Percentiles rank a stretch among this genome's conserved stretches.
phyloP scores from a whole-genome alignment of 2,797 vertebrate species.

The Peromyscus melanophrys region DNA sequence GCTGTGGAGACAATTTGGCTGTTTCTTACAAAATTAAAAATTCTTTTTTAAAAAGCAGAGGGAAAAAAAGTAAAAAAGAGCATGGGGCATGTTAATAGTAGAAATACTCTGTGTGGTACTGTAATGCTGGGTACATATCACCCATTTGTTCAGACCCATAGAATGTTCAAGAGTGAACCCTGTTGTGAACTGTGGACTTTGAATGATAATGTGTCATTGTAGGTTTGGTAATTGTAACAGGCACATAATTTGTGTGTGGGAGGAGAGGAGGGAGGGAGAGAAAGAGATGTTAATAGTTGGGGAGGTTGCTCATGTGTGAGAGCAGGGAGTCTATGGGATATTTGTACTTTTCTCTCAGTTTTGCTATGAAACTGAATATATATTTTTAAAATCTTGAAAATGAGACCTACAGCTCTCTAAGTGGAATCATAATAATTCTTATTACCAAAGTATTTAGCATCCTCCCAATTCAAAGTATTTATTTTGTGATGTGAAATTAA shows the following conservation, averaged over 20 bases:
- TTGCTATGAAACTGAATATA: not conserved
- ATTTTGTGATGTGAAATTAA: not conserved
- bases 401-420: not conserved
- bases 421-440: not conserved
- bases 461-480: not conserved
- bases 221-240: not conserved
- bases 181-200: not conserved
- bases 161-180: not conserved
- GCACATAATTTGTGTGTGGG: not conserved
- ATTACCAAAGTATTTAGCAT: not conserved
- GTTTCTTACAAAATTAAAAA: not conserved
- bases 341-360: slow-evolving; percentile 3
- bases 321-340: not conserved
- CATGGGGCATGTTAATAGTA: not conserved
- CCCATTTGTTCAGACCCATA: not conserved
- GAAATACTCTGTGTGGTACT: not conserved
- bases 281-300: not conserved
- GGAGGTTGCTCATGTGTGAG: not conserved
- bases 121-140: not conserved
- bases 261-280: not conserved
- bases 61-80: not conserved
- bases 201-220: not conserved
- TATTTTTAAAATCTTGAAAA: not conserved
- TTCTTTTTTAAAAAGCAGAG: not conserved
- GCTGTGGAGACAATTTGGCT: not conserved